Evolutionary conservation across 2,113 vertebrate species (phyloP).

Genomic region (Microtus ochrogaster): DNA sequence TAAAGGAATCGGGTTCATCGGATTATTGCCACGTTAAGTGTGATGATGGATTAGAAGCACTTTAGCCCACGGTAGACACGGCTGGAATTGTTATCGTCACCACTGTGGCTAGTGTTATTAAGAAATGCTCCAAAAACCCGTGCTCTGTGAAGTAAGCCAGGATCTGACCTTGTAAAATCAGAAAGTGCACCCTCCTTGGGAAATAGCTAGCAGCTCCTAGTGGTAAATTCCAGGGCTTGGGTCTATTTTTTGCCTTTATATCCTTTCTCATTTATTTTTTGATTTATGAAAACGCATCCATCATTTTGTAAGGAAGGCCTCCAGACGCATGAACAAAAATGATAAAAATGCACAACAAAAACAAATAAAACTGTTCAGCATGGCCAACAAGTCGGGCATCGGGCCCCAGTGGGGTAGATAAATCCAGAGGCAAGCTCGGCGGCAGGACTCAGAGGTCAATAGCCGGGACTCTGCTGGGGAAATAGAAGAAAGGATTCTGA

Average conservation of each 20-base stretch:
- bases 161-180: conserved; percentile 71
- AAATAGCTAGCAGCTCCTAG: conserved; percentile 68
- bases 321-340: conserved; percentile 80
- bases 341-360: conserved; percentile 81
- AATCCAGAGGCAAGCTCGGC: conserved; percentile 62
- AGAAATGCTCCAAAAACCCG: conserved; percentile 33
- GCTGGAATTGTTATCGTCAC: not conserved
- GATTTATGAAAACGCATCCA: conserved; percentile 84
- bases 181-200: conserved; percentile 65
- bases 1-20: not conserved
- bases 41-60: not conserved
- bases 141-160: conserved; percentile 60
- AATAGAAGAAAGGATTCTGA: conserved; percentile 65
- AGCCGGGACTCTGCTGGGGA: conserved; percentile 39
- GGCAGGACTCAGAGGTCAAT: conserved; percentile 63
- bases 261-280: conserved; percentile 78
- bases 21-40: not conserved
- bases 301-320: conserved; percentile 80
- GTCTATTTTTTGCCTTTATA: conserved; percentile 75
- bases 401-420: conserved; percentile 72
- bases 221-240: conserved; percentile 64
- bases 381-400: conserved; percentile 77
- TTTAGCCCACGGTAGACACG: not conserved
- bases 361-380: conserved; percentile 79
- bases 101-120: not conserved